Evolutionary conservation across 2,888 invertebrate species (phyloP), one percentile per base, ranked within the genome.

Genomic region (Alcis repandata): DNA sequence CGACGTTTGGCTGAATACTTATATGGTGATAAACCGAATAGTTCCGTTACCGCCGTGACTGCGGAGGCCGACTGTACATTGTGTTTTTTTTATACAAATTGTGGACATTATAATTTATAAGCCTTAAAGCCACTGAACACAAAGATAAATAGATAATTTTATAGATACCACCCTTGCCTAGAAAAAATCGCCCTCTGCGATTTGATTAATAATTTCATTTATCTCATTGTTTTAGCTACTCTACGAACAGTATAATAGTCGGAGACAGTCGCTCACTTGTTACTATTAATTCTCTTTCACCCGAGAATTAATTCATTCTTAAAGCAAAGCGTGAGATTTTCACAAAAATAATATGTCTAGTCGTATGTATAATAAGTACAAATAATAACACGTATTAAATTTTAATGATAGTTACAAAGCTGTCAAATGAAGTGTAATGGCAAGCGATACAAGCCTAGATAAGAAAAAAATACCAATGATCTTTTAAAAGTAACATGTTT

Each of bases 211-310:
- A 48, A 27, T 10, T 32, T 32, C 27, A 48, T 27, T 19, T 53
- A 43, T 38, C 6, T 19, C 2, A n/a, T 32, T 7, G 20, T 36
- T 43, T 63, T 61, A 51, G 36, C 52, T 65, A 60, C n/a, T 43
- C 41, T 69, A 61, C 61, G 45, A 53, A 56, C 43, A 54, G 48
- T 57, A 68, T 59, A 41, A 63, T 52, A 53, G 33, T 59, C 49
- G 61, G 56, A 53, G 38, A 40, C 45, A 54, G 1, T 59, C 49
- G 40, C 58, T 62, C 33, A 54, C 11, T 45, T 40, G 49, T 20
- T 52, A 40, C 6, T 10, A 22, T 20, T 27, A 54, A 49, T 49
- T 20, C 49, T 13, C 45, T 56, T 57, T 46, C n/a, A 61, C 33
- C 32, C 33, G 17, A 57, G 0, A 53, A 46, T 43, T 17, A n/a